Conservation (phyloP, 92 coral and sea anemone genomes). For the Zoanthus solanderi region DNA sequence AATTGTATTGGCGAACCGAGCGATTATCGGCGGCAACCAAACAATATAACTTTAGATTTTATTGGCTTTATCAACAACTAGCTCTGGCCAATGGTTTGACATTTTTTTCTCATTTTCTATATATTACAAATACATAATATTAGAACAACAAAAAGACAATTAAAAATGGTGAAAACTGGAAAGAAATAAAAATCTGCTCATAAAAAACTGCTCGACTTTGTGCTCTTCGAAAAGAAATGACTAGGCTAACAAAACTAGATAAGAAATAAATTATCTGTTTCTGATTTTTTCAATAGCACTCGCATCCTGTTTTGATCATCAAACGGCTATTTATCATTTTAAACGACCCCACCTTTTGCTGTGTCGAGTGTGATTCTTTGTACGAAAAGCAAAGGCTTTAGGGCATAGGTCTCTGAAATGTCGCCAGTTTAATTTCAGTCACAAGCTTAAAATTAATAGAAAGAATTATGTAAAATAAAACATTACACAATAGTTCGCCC, state of each 20-base stretch:
- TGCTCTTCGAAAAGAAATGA: background rate
- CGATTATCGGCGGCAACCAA: background rate
- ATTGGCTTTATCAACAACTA: background rate
- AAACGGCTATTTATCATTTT: background rate
- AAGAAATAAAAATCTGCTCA: background rate
- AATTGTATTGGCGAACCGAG: background rate
- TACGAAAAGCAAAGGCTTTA: background rate
- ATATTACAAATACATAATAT: background rate
- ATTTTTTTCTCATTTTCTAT: background rate
- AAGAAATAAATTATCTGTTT: conserved; percentile 3
- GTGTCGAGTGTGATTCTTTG: background rate
- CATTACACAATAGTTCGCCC: too few species aligned
- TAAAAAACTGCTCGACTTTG: background rate
- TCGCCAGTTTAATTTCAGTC: too few species aligned
- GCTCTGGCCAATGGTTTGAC: background rate
- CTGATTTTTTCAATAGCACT: background rate
- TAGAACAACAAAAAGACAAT: background rate
- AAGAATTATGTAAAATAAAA: too few species aligned
- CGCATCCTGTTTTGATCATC: conserved; percentile 34
- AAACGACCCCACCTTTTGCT: background rate
- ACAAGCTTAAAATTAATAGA: too few species aligned
- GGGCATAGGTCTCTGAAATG: background rate
- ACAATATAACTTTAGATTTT: background rate
- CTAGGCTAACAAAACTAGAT: background rate
- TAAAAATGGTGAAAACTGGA: background rate